These are phyloP conservation scores for Xestia rhomboidea DNA, from an alignment of 2,888 invertebrate species.

Conservation along the genomic window DNA sequence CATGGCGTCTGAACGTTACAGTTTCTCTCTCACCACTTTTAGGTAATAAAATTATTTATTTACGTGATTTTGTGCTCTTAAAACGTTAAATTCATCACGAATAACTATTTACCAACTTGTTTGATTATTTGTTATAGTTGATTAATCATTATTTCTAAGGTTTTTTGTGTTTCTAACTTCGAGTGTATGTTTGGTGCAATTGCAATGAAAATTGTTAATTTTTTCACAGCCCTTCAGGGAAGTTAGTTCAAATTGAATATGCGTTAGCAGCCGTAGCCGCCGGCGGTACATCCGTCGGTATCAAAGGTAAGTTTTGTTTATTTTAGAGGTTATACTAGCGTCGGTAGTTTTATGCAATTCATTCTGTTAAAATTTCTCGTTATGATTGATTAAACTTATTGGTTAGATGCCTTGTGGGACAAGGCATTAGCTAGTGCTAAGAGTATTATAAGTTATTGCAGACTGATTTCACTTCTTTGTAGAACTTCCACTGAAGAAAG, in stretches of 20 bases:
- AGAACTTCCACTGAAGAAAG: background rate
- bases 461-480: no score
- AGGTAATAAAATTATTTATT: slow-evolving; percentile 86
- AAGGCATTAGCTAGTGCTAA: no score
- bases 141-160: slow-evolving; percentile 16
- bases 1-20: slow-evolving; percentile 98
- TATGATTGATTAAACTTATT: background rate
- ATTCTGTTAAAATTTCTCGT: background rate
- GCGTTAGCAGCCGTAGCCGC: slow-evolving; percentile 99
- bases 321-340: slow-evolving; percentile 71
- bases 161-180: slow-evolving; percentile 35
- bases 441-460: background rate
- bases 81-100: slow-evolving; percentile 9
- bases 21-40: slow-evolving; percentile 97
- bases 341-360: slow-evolving; percentile 42
- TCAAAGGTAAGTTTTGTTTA: slow-evolving; percentile 93
- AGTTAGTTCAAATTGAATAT: slow-evolving; percentile 99
- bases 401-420: background rate
- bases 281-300: slow-evolving; percentile 99
- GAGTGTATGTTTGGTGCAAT: slow-evolving; percentile 51
- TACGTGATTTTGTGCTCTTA: slow-evolving; percentile 62
- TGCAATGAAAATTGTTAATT: slow-evolving; percentile 64
- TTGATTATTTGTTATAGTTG: background rate
- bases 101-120: background rate
- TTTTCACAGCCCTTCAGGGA: slow-evolving; percentile 97